phyloP scores from a whole-genome alignment of 1,140 invertebrate genomes.

The Odontomachus brunneus region DNA sequence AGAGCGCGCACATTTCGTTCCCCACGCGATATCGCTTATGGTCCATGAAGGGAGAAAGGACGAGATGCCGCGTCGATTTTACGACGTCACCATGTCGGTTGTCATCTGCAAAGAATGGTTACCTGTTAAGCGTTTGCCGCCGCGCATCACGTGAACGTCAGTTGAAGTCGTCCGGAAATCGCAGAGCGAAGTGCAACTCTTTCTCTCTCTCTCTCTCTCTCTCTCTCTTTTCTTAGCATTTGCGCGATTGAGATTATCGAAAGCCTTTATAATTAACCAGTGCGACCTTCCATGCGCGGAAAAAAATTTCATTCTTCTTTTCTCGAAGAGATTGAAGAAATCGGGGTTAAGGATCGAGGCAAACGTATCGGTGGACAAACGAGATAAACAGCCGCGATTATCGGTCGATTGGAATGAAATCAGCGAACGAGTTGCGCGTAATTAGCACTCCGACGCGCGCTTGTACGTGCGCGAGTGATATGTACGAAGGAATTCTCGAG shows the following conservation, averaged over 20 bases:
- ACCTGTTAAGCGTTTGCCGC: constrained; percentile 40
- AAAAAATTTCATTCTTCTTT: not conserved
- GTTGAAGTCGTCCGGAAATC: constrained; percentile 33
- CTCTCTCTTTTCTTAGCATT: too few species aligned
- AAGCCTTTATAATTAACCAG: not conserved
- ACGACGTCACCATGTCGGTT: constrained; percentile 65
- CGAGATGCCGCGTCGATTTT: constrained; percentile 59
- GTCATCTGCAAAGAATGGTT: constrained; percentile 70
- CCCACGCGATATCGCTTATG: constrained; percentile 19
- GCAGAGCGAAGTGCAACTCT: not conserved
- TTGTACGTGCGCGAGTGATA: too few species aligned
- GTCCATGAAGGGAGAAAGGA: constrained; percentile 21
- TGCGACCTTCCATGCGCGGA: not conserved
- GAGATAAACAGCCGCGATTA: not conserved
- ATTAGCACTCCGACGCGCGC: not conserved
- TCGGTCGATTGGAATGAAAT: not conserved
- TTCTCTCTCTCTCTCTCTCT: too few species aligned
- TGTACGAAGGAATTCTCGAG: not conserved
- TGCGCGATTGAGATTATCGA: not conserved
- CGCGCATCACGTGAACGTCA: not conserved
- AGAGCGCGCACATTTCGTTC: constrained; percentile 15
- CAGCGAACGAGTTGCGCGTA: not conserved
- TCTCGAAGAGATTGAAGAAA: not conserved
- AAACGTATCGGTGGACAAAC: not conserved
- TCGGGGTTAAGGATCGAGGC: not conserved